Conservation (phyloP, 2,113 vertebrate species). For the Psittacara wagleri region DNA sequence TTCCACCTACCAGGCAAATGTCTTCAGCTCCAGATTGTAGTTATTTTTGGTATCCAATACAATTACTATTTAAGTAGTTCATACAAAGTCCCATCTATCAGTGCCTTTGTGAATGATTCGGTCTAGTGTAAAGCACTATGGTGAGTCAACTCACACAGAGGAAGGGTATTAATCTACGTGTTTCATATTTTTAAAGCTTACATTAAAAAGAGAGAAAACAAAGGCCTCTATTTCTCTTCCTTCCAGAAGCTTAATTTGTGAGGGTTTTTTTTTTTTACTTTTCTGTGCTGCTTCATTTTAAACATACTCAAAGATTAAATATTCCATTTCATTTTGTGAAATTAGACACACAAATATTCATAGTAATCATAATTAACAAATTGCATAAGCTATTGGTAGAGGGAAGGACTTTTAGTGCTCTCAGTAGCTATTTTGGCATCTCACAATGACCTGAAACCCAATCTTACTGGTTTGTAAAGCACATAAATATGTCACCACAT, state of each 20-base stretch:
- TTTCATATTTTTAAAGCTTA: background rate
- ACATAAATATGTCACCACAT: background rate
- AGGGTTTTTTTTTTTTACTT: background rate
- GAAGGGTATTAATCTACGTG: background rate
- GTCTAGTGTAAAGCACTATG: accelerated
- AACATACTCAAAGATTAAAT: background rate
- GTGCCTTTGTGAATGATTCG: background rate
- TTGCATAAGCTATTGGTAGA: background rate
- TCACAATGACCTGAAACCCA: background rate
- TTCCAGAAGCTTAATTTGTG: background rate
- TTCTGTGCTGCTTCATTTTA: background rate
- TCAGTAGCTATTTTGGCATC: background rate
- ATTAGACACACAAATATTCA: background rate
- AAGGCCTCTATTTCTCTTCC: background rate
- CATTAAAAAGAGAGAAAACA: background rate
- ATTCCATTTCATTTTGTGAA: background rate
- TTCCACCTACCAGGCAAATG: background rate
- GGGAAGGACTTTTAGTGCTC: background rate
- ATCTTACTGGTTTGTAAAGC: background rate
- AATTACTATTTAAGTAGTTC: background rate
- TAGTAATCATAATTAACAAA: background rate
- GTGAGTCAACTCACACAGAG: background rate
- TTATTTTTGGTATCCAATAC: background rate
- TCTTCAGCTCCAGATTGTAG: background rate
- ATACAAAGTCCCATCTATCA: background rate